Evolutionary conservation across 2,113 vertebrate genomes (phyloP).

Genomic region (Bos indicus): DNA sequence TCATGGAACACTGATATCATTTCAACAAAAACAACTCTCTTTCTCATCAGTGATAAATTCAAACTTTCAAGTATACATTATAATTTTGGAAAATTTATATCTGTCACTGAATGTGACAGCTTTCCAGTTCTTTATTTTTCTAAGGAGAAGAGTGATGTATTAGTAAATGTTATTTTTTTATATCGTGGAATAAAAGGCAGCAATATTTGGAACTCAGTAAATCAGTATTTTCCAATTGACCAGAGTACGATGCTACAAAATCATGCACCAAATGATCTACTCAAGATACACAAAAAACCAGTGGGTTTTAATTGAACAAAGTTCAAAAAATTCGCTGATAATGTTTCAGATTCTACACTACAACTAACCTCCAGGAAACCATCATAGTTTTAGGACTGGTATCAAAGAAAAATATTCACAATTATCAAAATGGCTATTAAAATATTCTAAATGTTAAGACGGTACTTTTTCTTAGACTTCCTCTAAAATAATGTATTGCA

Average conservation of each 20-base stretch:
- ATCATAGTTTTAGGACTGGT: neutral
- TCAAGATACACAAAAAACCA: neutral
- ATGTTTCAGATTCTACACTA: neutral
- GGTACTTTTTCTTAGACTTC: neutral
- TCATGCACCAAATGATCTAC: neutral
- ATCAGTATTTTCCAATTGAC: neutral
- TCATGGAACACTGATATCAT: neutral
- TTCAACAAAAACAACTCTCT: slow-evolving; percentile 4
- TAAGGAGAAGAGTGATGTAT: neutral
- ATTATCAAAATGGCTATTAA: neutral
- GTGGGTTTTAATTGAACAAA: slow-evolving; percentile 10
- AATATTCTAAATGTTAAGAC: neutral
- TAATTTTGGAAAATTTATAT: slow-evolving; percentile 19
- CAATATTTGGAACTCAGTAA: neutral
- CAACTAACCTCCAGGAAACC: slow-evolving; percentile 1
- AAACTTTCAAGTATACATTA: neutral
- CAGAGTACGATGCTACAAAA: neutral
- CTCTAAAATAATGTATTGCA: neutral
- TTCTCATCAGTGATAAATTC: neutral
- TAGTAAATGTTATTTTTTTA: neutral
- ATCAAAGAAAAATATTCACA: neutral
- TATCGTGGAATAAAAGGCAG: neutral
- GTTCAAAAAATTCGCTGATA: neutral
- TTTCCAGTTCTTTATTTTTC: neutral
- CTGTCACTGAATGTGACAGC: neutral